Percentiles rank a stretch among this genome's conserved stretches.
Evolutionary conservation across 2,113 vertebrate genomes (phyloP).

Genomic region (Cnemophilus loriae): DNA sequence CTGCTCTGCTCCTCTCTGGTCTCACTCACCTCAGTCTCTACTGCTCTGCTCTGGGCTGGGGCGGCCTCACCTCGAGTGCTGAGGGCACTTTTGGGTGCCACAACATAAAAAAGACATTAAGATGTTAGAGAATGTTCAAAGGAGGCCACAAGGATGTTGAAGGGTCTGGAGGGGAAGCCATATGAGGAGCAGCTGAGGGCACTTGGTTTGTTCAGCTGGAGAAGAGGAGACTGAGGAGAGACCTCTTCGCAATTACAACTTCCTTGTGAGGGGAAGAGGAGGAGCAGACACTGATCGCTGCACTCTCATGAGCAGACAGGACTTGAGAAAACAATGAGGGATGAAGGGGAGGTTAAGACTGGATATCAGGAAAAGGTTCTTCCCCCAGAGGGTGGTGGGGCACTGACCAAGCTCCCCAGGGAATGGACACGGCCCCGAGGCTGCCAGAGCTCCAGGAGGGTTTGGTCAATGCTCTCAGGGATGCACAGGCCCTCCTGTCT

Average conservation of each 20-base stretch:
- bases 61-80: background rate
- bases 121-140: rapidly evolving
- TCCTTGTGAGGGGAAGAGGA: rapidly evolving
- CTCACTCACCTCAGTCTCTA: background rate
- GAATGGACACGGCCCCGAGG: rapidly evolving
- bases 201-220: background rate
- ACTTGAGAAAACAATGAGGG: background rate
- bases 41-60: background rate
- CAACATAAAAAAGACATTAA: background rate
- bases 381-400: background rate
- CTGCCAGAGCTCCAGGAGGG: background rate
- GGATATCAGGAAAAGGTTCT: rapidly evolving
- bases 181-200: background rate
- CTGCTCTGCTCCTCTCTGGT: background rate
- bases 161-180: background rate
- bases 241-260: rapidly evolving
- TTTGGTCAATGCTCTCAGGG: rapidly evolving
- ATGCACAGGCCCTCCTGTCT: no score
- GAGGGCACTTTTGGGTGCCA: background rate
- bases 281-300: background rate
- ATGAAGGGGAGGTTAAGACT: rapidly evolving
- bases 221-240: background rate
- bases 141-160: background rate
- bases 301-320: background rate
- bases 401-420: background rate